Evolutionary conservation across 2,797 vertebrate genomes (phyloP).

Genomic region (Phrynocephalus vlangalii): DNA sequence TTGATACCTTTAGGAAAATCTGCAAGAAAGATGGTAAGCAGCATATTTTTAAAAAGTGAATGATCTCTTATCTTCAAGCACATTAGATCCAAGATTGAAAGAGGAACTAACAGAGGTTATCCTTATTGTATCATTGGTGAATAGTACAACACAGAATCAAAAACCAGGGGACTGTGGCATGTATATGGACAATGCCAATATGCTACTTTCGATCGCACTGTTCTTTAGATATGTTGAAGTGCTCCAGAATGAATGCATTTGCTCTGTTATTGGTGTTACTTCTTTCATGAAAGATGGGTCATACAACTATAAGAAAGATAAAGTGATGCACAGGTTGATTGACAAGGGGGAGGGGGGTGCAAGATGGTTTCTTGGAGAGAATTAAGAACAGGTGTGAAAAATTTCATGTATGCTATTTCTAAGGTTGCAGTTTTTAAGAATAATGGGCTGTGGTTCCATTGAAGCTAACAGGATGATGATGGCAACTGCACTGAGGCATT

Average conservation of each 20-base stretch:
- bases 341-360: background rate
- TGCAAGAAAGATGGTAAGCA: constrained; percentile 22
- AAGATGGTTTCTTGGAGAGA: constrained; percentile 4
- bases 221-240: constrained; percentile 2
- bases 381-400: background rate
- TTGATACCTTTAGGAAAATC: constrained; percentile 33
- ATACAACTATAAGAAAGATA: background rate
- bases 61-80: constrained; percentile 17
- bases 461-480: constrained; percentile 25
- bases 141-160: background rate
- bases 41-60: constrained; percentile 11
- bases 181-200: constrained; percentile 42
- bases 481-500: constrained; percentile 43
- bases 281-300: background rate
- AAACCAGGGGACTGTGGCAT: constrained; percentile 51
- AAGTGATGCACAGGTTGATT: background rate
- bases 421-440: constrained; percentile 13
- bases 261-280: background rate
- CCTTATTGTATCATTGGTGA: background rate
- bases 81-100: background rate
- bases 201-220: constrained; percentile 25
- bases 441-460: constrained; percentile 16
- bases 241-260: background rate
- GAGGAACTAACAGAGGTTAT: background rate
- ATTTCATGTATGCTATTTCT: constrained; percentile 3